Base-by-base conservation (phyloP, 2,888 invertebrate genomes). In the Hydroisotoma schaefferi region DNA sequence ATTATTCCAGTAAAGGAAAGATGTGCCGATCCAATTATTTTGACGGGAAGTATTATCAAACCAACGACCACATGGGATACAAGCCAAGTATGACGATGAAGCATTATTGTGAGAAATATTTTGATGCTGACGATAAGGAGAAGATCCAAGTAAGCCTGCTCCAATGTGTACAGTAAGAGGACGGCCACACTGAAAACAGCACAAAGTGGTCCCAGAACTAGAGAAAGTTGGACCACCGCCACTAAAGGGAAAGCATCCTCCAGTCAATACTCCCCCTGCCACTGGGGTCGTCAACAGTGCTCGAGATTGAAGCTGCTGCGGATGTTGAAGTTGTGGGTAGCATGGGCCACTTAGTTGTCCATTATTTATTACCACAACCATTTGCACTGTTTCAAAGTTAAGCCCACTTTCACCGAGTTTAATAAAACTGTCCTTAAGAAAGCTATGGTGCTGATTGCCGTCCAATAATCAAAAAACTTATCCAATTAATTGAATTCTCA, bases 331-430 rank as follows among this genome's bases (percentile, higher is more conserved):
- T 29, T 61, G 67, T 56, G 65, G 69, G 68, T 68, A 68, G 61
- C 67, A 61, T 48, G 58, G 60, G 59, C 62, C 66, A 64, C 63
- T 66, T 58, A 70, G 54, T 51, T 65, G 67, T 63, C 69, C 69
- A 69, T 68, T 68, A 63, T 64, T 71, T 57, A 71, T 68, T 60
- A 71, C 69, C 67, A 69, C 68, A 58, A 71, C 71, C 71, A 71
- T 71, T 68, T 63, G 66, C 62, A 54, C 53, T 38, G 40, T n/a
- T n/a, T n/a, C n/a, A n/a, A n/a, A n/a, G n/a, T n/a, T n/a, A n/a
- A n/a, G n/a, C n/a, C n/a, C n/a, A n/a, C n/a, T n/a, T n/a, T n/a
- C n/a, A n/a, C n/a, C n/a, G n/a, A n/a, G n/a, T n/a, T n/a, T n/a
- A n/a, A n/a, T n/a, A n/a, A n/a, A n/a, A n/a, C n/a, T n/a, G n/a